Base-by-base conservation (phyloP, 1,140 invertebrate species). In the Gryon sp. region DNA sequence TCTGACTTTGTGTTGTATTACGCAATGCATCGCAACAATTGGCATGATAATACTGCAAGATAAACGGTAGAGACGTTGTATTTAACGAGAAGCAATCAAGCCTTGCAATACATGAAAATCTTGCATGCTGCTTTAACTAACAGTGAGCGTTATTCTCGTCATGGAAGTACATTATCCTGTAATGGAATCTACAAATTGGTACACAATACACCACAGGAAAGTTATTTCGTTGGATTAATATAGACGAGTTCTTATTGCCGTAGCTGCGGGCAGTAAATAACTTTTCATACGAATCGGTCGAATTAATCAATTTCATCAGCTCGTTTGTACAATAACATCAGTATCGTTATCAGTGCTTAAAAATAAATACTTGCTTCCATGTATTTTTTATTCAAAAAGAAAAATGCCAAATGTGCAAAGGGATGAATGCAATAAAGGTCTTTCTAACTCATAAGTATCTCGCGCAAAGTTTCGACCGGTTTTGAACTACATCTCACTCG, bases 181-280 rank as follows among this genome's bases (percentile, higher is more conserved):
- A 74, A 74, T 74, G 60, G 70, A 74, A 74, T 74, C 60, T 74
- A 74, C 70, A 74, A 74, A 74, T 66, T 74, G 60, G 52, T 65
- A 65, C 59, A 73, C 65, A 73, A 73, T 65, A 43, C 69, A 34
- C 69, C 50, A 32, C 43, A 63, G 69, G 69, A 48, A 73, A 66
- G 43, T 66, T 65, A 53, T 74, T 65, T 74, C 19, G 28, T 28
- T 52, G 60, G 53, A 66, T 74, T 74, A 74, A 74, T 66, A 74
- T 53, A 60, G 36, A 66, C 36, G 53, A 41, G 22, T 38, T 34
- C 43, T 74, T 74, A 66, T 74, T 74, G 57, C 19, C 50, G 59
- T 50, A 28, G 38, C 69, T 16, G 50, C 59, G 11, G 68, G 40
- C 52, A 59, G 36, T 30, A 46, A 74, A 53, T 66, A 66, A 66